Conservation (phyloP, 1,140 invertebrate species). For the Scylla paramamosain region DNA sequence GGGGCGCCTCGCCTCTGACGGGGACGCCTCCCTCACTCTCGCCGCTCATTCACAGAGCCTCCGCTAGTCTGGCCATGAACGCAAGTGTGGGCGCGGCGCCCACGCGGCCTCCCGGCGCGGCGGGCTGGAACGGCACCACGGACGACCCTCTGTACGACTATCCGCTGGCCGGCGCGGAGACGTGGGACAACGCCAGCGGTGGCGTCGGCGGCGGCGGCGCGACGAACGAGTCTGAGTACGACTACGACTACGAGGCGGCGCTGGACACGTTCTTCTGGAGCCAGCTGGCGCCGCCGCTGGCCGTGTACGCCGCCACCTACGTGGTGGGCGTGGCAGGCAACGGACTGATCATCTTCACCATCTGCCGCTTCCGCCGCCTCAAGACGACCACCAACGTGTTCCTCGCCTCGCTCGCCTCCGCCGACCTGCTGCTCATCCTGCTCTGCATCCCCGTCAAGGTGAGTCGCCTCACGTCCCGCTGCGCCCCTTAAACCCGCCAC, state of each 20-base stretch:
- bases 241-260: constrained; percentile 59
- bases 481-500: no score
- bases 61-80: background rate
- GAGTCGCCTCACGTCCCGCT: background rate
- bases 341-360: constrained; percentile 66
- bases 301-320: constrained; percentile 56
- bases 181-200: background rate
- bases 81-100: background rate
- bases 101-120: no score
- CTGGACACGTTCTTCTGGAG: constrained; percentile 62
- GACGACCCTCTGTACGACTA: background rate
- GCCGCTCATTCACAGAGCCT: no score
- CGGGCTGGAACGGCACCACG: background rate
- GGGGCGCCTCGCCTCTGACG: background rate
- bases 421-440: constrained; percentile 60
- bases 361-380: constrained; percentile 51
- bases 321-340: constrained; percentile 53
- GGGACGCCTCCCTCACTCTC: no score
- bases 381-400: constrained; percentile 69
- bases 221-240: constrained; percentile 44
- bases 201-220: background rate
- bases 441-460: constrained; percentile 66
- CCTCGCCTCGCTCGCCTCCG: constrained; percentile 54
- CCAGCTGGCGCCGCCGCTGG: constrained; percentile 51
- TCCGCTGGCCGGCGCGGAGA: no score